Percentiles rank a stretch among this genome's conserved stretches.
Evolutionary conservation across 2,888 invertebrate genomes (phyloP).

Genomic region (Macrophya annulata): DNA sequence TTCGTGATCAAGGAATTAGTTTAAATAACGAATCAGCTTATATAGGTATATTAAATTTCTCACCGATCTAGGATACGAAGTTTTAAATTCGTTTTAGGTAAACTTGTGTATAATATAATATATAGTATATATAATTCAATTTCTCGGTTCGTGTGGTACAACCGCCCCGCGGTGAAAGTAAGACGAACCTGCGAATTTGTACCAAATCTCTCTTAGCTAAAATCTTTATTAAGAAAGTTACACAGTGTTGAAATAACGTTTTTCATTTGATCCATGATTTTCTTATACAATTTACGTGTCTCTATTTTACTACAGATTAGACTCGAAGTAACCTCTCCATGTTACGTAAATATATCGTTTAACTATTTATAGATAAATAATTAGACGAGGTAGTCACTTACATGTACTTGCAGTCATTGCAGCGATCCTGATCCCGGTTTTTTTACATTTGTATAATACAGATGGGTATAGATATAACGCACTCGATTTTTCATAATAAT

Average conservation of each 20-base stretch:
- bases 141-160: constrained; percentile 10
- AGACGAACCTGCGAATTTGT: constrained; percentile 49
- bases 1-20: constrained; percentile 10
- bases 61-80: neutral
- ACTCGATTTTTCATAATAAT: neutral
- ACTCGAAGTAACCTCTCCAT: neutral
- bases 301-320: neutral
- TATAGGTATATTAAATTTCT: too few species aligned
- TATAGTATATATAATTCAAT: constrained; percentile 36
- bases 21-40: too few species aligned
- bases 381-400: neutral
- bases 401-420: neutral
- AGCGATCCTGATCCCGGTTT: neutral
- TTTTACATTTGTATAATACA: neutral
- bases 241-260: constrained; percentile 12
- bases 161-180: constrained; percentile 46
- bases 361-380: neutral
- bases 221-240: constrained; percentile 43
- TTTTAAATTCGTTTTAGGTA: constrained; percentile 22
- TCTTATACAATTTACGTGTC: constrained; percentile 4
- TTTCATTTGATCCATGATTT: constrained; percentile 9
- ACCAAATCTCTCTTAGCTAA: constrained; percentile 46
- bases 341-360: neutral
- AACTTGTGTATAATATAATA: constrained; percentile 9
- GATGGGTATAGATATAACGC: neutral